Conservation (phyloP, 1,140 invertebrate genomes). For the Odontomachus brunneus region DNA sequence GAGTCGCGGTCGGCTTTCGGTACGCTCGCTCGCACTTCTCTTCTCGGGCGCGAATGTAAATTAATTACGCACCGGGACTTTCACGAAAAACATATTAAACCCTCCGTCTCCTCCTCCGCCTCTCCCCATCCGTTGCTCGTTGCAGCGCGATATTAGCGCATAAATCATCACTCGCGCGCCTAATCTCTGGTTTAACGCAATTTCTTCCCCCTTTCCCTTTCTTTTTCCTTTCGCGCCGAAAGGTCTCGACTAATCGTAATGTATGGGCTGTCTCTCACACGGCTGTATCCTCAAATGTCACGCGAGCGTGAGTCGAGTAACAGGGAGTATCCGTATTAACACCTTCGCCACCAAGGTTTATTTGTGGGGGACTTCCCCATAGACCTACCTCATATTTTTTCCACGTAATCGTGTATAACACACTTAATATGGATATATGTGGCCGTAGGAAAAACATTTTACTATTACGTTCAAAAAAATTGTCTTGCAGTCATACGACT, state of each 20-base stretch:
- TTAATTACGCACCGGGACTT: conserved; percentile 77
- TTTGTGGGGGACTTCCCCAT: too few species aligned
- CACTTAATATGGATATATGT: too few species aligned
- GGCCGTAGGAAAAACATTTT: too few species aligned
- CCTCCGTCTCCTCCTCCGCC: not conserved
- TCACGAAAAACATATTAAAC: conserved; percentile 79
- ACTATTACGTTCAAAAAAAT: too few species aligned
- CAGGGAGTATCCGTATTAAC: not conserved
- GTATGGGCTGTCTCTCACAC: conserved; percentile 18
- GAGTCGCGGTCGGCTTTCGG: conserved; percentile 63
- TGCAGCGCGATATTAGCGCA: conserved; percentile 78
- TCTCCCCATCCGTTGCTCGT: conserved; percentile 68
- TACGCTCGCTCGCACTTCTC: conserved; percentile 54
- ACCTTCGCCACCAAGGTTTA: too few species aligned
- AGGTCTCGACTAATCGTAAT: conserved; percentile 41
- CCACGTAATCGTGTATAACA: too few species aligned
- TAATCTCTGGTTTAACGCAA: conserved; percentile 45
- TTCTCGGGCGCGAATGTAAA: conserved; percentile 77
- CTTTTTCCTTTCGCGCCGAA: conserved; percentile 24
- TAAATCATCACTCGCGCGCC: conserved; percentile 78
- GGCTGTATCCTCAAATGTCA: not conserved
- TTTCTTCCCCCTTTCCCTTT: not conserved
- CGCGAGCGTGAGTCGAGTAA: not conserved
- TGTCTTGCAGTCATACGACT: too few species aligned
- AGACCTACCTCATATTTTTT: too few species aligned